Base-by-base conservation (phyloP, 1,140 invertebrate genomes). In the Geopemphigus sp. region DNA sequence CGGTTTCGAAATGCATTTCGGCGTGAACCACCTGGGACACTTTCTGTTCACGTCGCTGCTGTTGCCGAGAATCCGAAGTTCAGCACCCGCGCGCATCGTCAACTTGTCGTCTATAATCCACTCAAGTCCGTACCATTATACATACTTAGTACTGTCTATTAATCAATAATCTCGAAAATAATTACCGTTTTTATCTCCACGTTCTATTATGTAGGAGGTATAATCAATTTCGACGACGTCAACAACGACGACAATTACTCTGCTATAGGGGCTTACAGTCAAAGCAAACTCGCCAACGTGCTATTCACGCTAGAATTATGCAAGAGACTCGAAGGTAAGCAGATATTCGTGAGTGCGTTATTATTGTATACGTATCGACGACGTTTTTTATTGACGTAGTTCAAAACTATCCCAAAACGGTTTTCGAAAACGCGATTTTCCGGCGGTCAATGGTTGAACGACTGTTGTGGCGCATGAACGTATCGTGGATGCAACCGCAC, bases 11-110 rank as follows among this genome's bases (percentile, higher is more conserved):
- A 88, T 88, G 74, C 91, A 94, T 81, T 86, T 95, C 22, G 92
- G 91, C 19, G 89, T 91, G 0, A 95, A 95, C 84, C 90, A 95
- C 85, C 85, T 95, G 72, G 93, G 93, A 0, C 95, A 96, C 83
- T 96, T 96, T 84, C 87, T 96, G 45, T 86, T 97, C 0, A 96
- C 94, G 0, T 87, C 90, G 81, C 85, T 97, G 17, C 85, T 98
- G 0, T 82, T 97, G 72, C 89, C 89, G 73, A 86, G 89, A 83
- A 86, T 92, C 47, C 85, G 88, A 82, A 84, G 85, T 22, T 88
- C 90, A 1, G 85, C 88, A 12, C 89, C 91, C 1, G 88, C 88
- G 74, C 86, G 92, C 61, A 90, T 94, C 56, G 85, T 94, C 17
- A 92, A 90, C 82, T 88, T 93, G 6, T 90, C 92, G 1, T 92